A percentile compares a stretch with the other conserved stretches of the same genome.
Evolutionary conservation across 1,140 invertebrate genomes (phyloP).

Genomic region (Drosophila equinoxialis): DNA sequence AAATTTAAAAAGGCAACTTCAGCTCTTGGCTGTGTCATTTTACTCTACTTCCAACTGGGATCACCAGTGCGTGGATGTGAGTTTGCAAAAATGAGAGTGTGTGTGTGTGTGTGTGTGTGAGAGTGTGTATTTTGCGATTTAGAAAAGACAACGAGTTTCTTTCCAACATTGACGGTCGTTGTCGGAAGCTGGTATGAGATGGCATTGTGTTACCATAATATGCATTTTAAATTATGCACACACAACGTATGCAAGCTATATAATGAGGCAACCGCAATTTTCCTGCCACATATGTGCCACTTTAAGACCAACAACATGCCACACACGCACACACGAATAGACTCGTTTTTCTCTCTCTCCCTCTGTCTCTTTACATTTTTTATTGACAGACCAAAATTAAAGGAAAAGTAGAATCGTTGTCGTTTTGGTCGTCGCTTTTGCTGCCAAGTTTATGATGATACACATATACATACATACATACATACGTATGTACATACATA

Average conservation of each 20-base stretch:
- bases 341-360: no score
- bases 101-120: conserved; percentile 7
- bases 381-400: conserved; percentile 32
- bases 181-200: conserved; percentile 11
- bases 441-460: conserved; percentile 62
- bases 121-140: conserved; percentile 2
- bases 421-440: conserved; percentile 43
- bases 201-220: conserved; percentile 45
- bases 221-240: conserved; percentile 66
- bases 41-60: not conserved
- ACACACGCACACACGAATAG: not conserved
- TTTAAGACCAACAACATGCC: conserved; percentile 15
- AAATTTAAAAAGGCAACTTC: no score
- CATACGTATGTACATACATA: conserved; percentile 10
- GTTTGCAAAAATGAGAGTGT: not conserved
- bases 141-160: conserved; percentile 15
- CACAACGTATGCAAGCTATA: conserved; percentile 61
- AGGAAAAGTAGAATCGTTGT: conserved; percentile 31
- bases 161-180: conserved; percentile 17
- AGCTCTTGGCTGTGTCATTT: no score
- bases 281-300: conserved; percentile 26
- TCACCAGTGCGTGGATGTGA: not conserved
- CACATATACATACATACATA: conserved; percentile 25
- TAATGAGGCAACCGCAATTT: conserved; percentile 60
- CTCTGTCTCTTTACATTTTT: conserved; percentile 1